Evolutionary conservation across 2,113 vertebrate species (phyloP), one percentile per base, ranked within the genome.

Genomic region (Entosphenus tridentatus): DNA sequence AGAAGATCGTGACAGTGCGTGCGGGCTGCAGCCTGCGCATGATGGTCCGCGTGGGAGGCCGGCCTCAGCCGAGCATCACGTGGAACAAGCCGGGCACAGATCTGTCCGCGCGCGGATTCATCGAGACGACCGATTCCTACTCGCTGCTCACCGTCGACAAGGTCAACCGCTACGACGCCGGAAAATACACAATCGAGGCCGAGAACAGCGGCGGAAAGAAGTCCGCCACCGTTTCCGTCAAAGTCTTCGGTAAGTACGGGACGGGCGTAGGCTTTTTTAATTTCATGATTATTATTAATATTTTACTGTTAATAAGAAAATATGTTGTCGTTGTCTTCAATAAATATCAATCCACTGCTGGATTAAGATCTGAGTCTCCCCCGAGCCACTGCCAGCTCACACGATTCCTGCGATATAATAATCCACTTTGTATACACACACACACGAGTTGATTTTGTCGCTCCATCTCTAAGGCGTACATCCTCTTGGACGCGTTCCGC

Each of bases 181-280:
- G 93, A 70, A 96, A 92, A 79, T 98, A 98, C 58, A 76, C 85
- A 4, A 74, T 98, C 73, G 83, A 88, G 70, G 90, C 89, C 3
- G 89, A 93, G 78, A 98, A 96, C 78, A 84, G 84, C 73, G 88
- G 88, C 67, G 93, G 93, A 67, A 96, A 96, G 78, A 91, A 92
- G 74, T 88, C 92, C 77, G 86, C 88, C 73, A 82, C 82, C 70
- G 79, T 98, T 72, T 80, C 90, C 75, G 92, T 96, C 62, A 98
- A 95, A 81, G 83, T 98, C 56, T 98, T 88, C 39, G 93, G 93
- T 96, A 79, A 79, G 86, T 75, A 70, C 39, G 1, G 39, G 39
- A 39, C 39, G 5, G 39, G 39, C 39, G 39, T 39, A 39, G 39
- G 39, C 39, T 39, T 39, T 7, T 39, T 39, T 39, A 2, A 39